Percentiles rank a stretch among this genome's conserved stretches.
These are phyloP conservation scores for Blera fallax DNA, from an alignment of 2,888 invertebrate species.

Conservation along the genomic window DNA sequence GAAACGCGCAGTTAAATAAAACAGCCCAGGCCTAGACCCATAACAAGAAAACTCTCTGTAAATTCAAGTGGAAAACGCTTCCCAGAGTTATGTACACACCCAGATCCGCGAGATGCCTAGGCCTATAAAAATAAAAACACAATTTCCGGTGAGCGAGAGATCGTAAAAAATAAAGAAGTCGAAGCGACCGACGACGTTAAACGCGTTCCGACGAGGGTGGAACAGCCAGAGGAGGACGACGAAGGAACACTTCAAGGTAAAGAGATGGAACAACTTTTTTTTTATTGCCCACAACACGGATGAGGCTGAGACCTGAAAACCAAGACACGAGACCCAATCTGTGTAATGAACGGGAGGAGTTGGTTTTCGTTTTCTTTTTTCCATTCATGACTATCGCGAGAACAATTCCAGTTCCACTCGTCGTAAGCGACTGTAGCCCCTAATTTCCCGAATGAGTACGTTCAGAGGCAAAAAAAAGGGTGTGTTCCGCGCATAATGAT, in stretches of 20 bases:
- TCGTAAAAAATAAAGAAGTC: conserved; percentile 56
- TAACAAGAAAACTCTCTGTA: conserved; percentile 9
- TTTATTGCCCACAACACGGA: background rate
- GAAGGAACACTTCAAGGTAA: background rate
- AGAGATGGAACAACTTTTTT: background rate
- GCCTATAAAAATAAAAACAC: conserved; percentile 70
- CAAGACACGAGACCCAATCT: conserved; percentile 3
- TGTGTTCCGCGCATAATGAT: conserved; percentile 44
- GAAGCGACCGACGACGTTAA: conserved; percentile 21
- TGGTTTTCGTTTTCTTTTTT: background rate
- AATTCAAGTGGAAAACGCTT: conserved; percentile 26
- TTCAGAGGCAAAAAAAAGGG: conserved; percentile 15
- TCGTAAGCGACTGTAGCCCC: background rate
- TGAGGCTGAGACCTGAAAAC: conserved; percentile 2
- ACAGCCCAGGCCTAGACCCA: conserved; percentile 31
- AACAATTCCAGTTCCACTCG: conserved; percentile 36
- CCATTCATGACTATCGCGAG: conserved; percentile 39
- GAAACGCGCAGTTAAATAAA: conserved; percentile 40
- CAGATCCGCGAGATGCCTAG: background rate
- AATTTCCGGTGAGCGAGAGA: conserved; percentile 67
- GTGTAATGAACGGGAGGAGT: conserved; percentile 25
- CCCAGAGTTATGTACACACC: conserved; percentile 15
- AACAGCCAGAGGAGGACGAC: background rate
- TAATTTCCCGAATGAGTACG: conserved; percentile 6
- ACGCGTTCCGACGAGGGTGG: background rate